Evolutionary conservation across 2,797 vertebrate genomes (phyloP).

Genomic region (Lagocephalus sceleratus): DNA sequence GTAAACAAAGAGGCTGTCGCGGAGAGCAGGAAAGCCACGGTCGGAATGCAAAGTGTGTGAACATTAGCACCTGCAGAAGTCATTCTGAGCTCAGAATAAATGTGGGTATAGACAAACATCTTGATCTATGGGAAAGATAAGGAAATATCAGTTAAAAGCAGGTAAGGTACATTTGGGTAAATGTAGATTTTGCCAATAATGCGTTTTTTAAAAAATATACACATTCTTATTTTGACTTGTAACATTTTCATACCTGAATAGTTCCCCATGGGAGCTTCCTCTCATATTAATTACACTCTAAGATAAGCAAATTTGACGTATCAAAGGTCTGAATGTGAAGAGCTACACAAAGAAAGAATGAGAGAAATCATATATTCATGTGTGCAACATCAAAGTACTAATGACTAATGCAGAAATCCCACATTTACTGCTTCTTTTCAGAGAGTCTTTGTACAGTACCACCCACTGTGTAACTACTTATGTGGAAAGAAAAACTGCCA

Average conservation of each 20-base stretch:
- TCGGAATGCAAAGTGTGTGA: conserved; percentile 50
- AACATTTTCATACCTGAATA: neutral
- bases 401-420: neutral
- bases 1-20: conserved; percentile 47
- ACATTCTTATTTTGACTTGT: neutral
- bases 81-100: conserved; percentile 24
- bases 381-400: neutral
- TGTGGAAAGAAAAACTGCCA: no score
- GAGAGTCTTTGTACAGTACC: neutral
- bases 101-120: no score
- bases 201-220: neutral
- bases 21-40: conserved; percentile 9
- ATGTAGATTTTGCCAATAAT: neutral
- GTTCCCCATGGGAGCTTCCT: neutral
- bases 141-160: neutral
- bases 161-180: neutral
- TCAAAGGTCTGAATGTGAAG: neutral
- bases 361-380: neutral
- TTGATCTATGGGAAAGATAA: neutral
- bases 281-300: neutral
- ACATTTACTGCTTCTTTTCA: neutral
- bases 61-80: conserved; percentile 29
- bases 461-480: no score
- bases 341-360: conserved; percentile 4
- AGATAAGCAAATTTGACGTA: neutral